Evolutionary conservation across 2,888 invertebrate species (phyloP), one percentile per base, ranked within the genome.

Genomic region (Dasysyrphus albostriatus): DNA sequence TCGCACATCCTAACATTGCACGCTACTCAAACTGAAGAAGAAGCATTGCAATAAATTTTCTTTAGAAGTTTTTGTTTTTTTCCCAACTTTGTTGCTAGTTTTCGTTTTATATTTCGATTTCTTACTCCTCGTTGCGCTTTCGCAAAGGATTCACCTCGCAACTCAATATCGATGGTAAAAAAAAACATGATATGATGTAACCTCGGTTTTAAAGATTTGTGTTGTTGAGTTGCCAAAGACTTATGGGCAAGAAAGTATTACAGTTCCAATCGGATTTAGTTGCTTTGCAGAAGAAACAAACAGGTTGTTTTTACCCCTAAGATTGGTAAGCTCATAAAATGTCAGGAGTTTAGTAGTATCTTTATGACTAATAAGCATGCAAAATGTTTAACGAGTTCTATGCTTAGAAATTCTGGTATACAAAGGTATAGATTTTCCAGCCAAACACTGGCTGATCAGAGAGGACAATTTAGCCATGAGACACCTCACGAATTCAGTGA

Each of bases 351-450:
- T 83, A 80, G 51, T 59, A 39, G 72, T 69, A 73, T 85, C 76
- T 85, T 85, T 73, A 85, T 85, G 81, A 85, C 76, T 85, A 77
- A 85, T 81, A 85, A 73, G 54, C 81, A 85, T 73, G 84, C 84
- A 47, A 73, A 39, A 59, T 42, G 19, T 81, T 85, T 67, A 85
- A 54, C 67, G 5, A 34, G 14, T 49, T 59, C 37, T 44, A n/a
- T n/a, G 47, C 56, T 56, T 56, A 19, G 47, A 70, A 79, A 79
- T 74, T 74, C 42, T 8, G 10, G 19, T 65, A 39, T 49, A 19
- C 19, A n/a, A 12, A 42, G 54, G 3, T 4, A 14, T 16, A 37
- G 12, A 12, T 34, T 34, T n/a, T 32, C 32, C 0, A 37, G 19
- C 24, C 8, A 34, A 54, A 54, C 51, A 54, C 19, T 24, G 3